phyloP scores from a whole-genome alignment of 2,888 invertebrate species.

The Mesochorus sp. region DNA sequence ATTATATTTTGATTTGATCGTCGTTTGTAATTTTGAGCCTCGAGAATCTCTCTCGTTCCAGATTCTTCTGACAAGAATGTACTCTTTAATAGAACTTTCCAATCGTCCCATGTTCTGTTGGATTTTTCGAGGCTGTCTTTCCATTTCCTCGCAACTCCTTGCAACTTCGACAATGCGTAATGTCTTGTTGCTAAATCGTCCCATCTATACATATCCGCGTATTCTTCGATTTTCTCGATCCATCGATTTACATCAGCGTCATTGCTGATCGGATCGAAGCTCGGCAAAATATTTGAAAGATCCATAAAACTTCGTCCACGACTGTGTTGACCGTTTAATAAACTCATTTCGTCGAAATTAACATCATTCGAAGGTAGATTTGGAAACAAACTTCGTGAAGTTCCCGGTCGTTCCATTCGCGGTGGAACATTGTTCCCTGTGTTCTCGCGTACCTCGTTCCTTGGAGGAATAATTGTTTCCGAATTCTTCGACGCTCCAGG shows the following conservation, averaged over 20 bases:
- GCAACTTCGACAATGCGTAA: constrained; percentile 63
- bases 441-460: too few relatives aligned
- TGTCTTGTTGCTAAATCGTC: constrained; percentile 63
- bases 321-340: background rate
- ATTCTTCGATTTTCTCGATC: constrained; percentile 2
- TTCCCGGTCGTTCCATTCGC: too few relatives aligned
- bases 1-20: constrained; percentile 58
- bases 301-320: background rate
- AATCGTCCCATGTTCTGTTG: constrained; percentile 30
- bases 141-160: constrained; percentile 67
- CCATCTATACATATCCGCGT: too few relatives aligned
- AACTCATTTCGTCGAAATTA: too few relatives aligned
- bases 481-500: too few relatives aligned
- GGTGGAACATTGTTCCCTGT: too few relatives aligned
- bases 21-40: constrained; percentile 62
- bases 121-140: constrained; percentile 63
- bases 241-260: background rate
- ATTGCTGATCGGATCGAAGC: background rate
- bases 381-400: too few relatives aligned
- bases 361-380: too few relatives aligned
- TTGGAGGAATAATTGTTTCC: too few relatives aligned
- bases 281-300: background rate
- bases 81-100: constrained; percentile 27
- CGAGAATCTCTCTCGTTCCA: constrained; percentile 13
- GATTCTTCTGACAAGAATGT: constrained; percentile 37